Conservation (phyloP, 2,113 vertebrate species). For the Arenaria interpres region DNA sequence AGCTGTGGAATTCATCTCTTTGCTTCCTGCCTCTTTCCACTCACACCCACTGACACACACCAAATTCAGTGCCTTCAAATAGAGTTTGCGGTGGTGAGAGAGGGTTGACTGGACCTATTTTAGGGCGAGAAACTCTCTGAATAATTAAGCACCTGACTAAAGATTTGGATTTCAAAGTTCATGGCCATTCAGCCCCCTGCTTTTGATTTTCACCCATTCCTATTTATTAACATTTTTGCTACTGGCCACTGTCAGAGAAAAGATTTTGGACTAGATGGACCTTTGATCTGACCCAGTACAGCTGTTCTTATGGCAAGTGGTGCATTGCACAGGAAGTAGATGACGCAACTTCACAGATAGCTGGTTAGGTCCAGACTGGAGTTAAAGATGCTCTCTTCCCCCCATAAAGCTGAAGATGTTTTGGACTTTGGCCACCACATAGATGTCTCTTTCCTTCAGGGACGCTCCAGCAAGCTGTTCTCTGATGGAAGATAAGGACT, state of each 20-base stretch:
- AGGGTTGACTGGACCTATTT: background rate
- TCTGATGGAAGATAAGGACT: conserved; percentile 49
- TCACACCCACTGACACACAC: background rate
- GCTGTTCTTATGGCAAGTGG: background rate
- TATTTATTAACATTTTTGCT: background rate
- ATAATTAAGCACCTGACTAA: background rate
- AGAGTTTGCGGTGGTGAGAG: background rate
- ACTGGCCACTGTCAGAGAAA: background rate
- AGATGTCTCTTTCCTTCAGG: background rate
- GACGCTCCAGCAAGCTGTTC: conserved; percentile 8
- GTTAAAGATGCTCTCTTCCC: background rate
- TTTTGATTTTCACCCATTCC: background rate
- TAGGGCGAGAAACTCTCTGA: background rate
- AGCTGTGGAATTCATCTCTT: conserved; percentile 6
- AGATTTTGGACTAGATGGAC: background rate
- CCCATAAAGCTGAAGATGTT: conserved; percentile 6
- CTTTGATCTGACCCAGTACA: conserved; percentile 11
- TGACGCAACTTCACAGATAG: conserved; percentile 5
- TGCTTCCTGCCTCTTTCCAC: background rate
- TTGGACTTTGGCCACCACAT: background rate
- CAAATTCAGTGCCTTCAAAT: background rate
- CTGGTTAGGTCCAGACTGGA: background rate
- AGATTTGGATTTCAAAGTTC: background rate
- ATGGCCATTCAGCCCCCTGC: background rate
- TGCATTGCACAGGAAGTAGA: background rate